A percentile compares a stretch with the other conserved stretches of the same genome.
Conservation (phyloP, 2,113 vertebrate genomes). For the Trichomycterus rosablanca region DNA sequence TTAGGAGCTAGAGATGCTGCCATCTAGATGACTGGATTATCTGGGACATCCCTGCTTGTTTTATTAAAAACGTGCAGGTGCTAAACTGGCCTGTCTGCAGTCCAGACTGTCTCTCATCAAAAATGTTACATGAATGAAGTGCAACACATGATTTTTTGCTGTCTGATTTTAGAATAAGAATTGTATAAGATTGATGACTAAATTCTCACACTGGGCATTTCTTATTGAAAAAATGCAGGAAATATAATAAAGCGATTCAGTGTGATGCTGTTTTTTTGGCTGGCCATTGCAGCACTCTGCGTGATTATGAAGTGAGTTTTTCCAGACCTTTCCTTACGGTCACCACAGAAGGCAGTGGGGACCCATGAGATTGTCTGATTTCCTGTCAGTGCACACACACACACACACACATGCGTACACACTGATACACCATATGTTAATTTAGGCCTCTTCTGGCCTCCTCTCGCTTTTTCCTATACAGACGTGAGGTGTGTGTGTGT, state of each 20-base stretch:
- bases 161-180: too few relatives aligned
- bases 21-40: too few relatives aligned
- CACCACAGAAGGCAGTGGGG: constrained; percentile 41
- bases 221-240: constrained; percentile 34
- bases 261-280: constrained; percentile 60
- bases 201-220: constrained; percentile 27
- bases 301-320: constrained; percentile 48
- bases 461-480: constrained; percentile 29
- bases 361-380: constrained; percentile 61
- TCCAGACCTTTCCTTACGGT: constrained; percentile 52
- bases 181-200: too few relatives aligned
- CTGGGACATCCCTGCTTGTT: too few relatives aligned
- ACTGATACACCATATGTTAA: constrained; percentile 50
- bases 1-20: too few relatives aligned
- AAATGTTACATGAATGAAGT: too few relatives aligned
- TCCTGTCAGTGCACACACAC: constrained; percentile 52
- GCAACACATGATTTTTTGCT: too few relatives aligned
- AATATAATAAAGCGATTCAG: constrained; percentile 51
- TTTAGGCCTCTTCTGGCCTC: constrained; percentile 49
- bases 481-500: constrained; percentile 21
- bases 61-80: too few relatives aligned
- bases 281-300: constrained; percentile 25
- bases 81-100: too few relatives aligned
- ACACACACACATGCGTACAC: constrained; percentile 28
- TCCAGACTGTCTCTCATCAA: too few relatives aligned